These are phyloP conservation scores for Jacana jacana DNA, from an alignment of 2,113 vertebrate species.

Conservation along the genomic window DNA sequence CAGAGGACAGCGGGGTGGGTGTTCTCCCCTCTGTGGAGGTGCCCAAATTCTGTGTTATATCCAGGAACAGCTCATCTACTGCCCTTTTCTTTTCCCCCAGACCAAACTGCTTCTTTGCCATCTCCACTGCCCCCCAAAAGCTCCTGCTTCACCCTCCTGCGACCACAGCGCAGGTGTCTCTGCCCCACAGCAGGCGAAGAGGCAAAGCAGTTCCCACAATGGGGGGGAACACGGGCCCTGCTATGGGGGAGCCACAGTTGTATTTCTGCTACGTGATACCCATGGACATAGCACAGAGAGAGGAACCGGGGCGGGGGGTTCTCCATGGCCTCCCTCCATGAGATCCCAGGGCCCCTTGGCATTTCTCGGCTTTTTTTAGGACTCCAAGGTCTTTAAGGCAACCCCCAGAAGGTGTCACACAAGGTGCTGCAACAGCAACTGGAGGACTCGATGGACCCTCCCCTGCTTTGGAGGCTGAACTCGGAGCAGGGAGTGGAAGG, in stretches of 20 bases:
- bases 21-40: background rate
- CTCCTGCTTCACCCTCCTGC: background rate
- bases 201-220: background rate
- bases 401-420: fast-evolving
- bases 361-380: background rate
- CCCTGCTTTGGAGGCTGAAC: background rate
- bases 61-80: background rate
- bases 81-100: background rate
- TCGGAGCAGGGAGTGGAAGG: background rate
- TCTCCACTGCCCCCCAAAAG: background rate
- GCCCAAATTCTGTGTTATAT: background rate
- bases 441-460: background rate
- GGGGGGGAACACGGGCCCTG: no score
- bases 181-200: background rate
- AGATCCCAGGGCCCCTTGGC: background rate
- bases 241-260: no score
- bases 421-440: background rate
- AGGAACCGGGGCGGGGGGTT: background rate
- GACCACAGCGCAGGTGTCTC: background rate
- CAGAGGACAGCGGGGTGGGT: no score
- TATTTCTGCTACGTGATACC: background rate
- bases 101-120: background rate
- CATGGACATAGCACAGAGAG: background rate
- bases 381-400: background rate
- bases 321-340: background rate